Percentiles rank a stretch among this genome's conserved stretches.
phyloP scores from a whole-genome alignment of 2,113 vertebrate genomes.

The Rhombomys opimus region DNA sequence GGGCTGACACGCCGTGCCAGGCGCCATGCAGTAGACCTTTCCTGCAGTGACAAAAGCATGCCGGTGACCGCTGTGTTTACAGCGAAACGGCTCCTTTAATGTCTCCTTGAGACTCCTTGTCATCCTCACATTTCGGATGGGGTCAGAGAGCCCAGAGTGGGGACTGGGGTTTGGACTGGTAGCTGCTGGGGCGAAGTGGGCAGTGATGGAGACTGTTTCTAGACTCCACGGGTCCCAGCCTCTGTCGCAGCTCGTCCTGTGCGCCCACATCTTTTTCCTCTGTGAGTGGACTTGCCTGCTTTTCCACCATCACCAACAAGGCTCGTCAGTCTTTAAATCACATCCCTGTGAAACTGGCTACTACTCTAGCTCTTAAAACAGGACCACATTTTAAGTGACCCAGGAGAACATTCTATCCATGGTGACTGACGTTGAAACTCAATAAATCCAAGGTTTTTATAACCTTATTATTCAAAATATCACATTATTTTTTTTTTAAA shows the following conservation, averaged over 20 bases:
- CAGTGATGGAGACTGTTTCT: background rate
- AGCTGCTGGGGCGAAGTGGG: fast-evolving
- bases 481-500: no score
- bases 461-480: background rate
- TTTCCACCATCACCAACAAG: background rate
- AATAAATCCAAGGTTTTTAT: background rate
- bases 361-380: slow-evolving; percentile 40
- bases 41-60: no score
- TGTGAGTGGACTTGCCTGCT: background rate
- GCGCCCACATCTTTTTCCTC: background rate
- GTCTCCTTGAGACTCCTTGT: background rate
- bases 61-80: background rate
- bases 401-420: background rate
- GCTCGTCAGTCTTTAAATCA: background rate
- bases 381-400: background rate
- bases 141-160: background rate
- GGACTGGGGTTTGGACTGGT: background rate
- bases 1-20: background rate
- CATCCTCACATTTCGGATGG: background rate
- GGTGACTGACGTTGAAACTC: background rate
- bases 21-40: background rate
- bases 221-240: background rate
- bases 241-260: background rate
- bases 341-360: background rate
- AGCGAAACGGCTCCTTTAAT: no score